Evolutionary conservation across 2,888 invertebrate genomes (phyloP), one percentile per base, ranked within the genome.

Genomic region (Drosophila sordidapex): DNA sequence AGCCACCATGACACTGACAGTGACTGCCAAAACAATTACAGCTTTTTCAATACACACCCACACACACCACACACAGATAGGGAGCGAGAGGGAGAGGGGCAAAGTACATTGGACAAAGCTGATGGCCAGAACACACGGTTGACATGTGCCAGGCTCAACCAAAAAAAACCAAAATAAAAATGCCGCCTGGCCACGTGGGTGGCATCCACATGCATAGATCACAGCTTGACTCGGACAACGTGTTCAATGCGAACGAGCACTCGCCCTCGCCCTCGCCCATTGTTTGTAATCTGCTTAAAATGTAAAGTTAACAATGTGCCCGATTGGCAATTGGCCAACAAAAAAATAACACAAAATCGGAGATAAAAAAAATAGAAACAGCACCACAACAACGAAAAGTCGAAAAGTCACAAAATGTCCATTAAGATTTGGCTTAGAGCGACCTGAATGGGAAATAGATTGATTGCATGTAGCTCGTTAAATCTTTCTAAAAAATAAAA

Each of bases 281-380:
- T 80, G 80, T 71, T 90, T 87, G 90, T 83, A 90, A 90, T 90
- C 87, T 89, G 79, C 89, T 86, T 86, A 87, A 90, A 79, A 86
- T 81, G 81, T 76, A 79, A 89, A 86, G 90, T 82, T 87, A 89
- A 89, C 90, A 89, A 87, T 79, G 68, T 74, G 83, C 78, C 52
- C 59, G 76, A 79, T 81, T 83, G 87, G 76, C 90, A 72, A 69
- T 74, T 74, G 74, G 77, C 76, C 81, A 77, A 68, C 7, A 6
- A 49, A 65, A 70, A 70, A 65, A 54, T 46, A n/a, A 18, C 43
- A 18, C 48, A 40, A 59, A 49, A 53, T 25, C 25, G 1, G 15
- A 25, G 46, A 62, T 25, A 73, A 69, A 25, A 25, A 46, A 46
- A 62, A 49, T 62, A 40, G 31, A 63, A 61, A 51, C 38, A 70